Evolutionary conservation across 2,888 invertebrate species (phyloP), one percentile per base, ranked within the genome.

Genomic region (Lacanobia oleracea): DNA sequence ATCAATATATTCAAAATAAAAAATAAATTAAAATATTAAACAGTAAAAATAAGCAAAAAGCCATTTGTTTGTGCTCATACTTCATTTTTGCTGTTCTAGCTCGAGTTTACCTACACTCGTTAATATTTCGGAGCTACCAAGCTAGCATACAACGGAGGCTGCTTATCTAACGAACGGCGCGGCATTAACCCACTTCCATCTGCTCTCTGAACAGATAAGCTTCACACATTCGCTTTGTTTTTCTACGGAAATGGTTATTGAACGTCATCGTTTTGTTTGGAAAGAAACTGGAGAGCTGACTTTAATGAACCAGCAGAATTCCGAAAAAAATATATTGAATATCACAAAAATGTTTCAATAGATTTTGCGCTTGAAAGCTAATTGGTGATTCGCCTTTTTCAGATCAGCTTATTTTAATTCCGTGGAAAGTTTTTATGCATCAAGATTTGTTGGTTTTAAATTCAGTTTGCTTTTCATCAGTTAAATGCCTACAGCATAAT

Each of bases 141-240:
- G 59, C 60, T n/a, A 33, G 60, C 79, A 63, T 40, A 33, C 53
- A 67, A 40, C 53, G 63, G 54, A 67, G 74, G 59, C 69, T 75
- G 61, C 70, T 79, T 79, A 75, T 75, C 79, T 62, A 45, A 59
- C 45, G 56, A 54, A 50, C 70, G 63, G 48, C 54, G 68, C 23
- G 63, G 54, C 56, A 79, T 79, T 70, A 79, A 75, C 79, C 70
- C 53, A 75, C 75, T 79, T 79, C 61, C 79, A 75, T 70, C 61
- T 75, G 70, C 67, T 62, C 67, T 51, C 51, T 45, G 45, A 67
- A 75, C 23, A 70, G 75, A 79, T 79, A 79, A 79, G 56, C 66
- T 66, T 74, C 69, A 70, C 70, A 79, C 67, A 64, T 74, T 78
- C 18, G 62, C 56, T 70, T 67, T 74, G 64, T 53, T 74, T 70